These are phyloP conservation scores for Neelides folsomi DNA, from an alignment of 2,888 invertebrate species.

Conservation along the genomic window DNA sequence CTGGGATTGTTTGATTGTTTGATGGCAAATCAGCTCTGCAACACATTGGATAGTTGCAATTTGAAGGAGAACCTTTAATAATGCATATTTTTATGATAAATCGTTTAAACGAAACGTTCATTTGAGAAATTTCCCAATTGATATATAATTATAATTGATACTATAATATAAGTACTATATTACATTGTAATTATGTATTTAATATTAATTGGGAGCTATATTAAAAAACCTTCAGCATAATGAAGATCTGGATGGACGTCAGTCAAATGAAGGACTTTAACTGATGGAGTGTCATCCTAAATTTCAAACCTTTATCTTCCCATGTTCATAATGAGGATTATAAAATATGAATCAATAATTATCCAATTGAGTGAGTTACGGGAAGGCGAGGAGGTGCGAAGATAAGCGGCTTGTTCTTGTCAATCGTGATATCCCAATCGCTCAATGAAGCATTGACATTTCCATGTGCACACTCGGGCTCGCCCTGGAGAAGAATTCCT, in stretches of 20 bases:
- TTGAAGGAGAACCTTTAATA: slow-evolving; percentile 49
- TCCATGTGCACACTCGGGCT: slow-evolving; percentile 8
- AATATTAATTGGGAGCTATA: too few relatives aligned
- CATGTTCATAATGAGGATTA: background rate
- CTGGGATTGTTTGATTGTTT: slow-evolving; percentile 11
- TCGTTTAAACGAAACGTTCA: too few relatives aligned
- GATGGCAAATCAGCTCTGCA: slow-evolving; percentile 46
- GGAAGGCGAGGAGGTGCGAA: slow-evolving; percentile 18
- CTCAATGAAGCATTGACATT: slow-evolving; percentile 18
- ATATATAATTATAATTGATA: too few relatives aligned
- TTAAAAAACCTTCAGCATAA: slow-evolving; percentile 55
- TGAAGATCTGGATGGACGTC: slow-evolving; percentile 68
- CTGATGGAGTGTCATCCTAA: slow-evolving; percentile 12
- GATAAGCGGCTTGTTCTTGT: slow-evolving; percentile 17
- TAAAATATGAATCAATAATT: background rate
- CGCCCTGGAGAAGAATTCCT: too few relatives aligned
- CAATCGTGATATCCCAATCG: slow-evolving; percentile 21
- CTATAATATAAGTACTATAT: too few relatives aligned
- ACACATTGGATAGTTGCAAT: slow-evolving; percentile 63
- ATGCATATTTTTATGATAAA: too few relatives aligned
- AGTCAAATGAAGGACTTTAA: slow-evolving; percentile 51
- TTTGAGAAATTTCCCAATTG: too few relatives aligned
- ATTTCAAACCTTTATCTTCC: background rate
- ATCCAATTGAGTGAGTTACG: slow-evolving; percentile 1
- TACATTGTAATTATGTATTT: too few relatives aligned